phyloP scores from a whole-genome alignment of 2,888 invertebrate species.

The Margaritifera margaritifera region DNA sequence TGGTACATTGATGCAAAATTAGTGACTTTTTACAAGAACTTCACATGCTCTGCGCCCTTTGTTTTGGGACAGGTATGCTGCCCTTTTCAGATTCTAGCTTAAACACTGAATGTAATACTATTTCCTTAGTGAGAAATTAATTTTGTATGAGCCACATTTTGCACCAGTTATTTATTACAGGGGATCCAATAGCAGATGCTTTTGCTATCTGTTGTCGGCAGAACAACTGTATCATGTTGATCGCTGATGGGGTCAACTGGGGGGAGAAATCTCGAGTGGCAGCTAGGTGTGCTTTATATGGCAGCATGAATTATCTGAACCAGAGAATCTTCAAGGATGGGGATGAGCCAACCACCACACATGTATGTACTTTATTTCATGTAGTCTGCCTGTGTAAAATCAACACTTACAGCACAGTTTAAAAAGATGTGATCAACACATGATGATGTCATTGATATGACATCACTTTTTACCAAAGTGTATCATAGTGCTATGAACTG shows the following conservation, averaged over 20 bases:
- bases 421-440: too few relatives aligned
- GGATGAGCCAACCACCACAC: conserved; percentile 70
- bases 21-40: too few relatives aligned
- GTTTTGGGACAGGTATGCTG: too few relatives aligned
- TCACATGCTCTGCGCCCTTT: too few relatives aligned
- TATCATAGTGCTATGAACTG: too few relatives aligned
- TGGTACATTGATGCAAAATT: too few relatives aligned
- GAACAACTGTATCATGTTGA: conserved; percentile 84
- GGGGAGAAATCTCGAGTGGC: conserved; percentile 89
- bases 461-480: too few relatives aligned
- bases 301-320: conserved; percentile 87
- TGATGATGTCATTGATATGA: too few relatives aligned
- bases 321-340: conserved; percentile 64
- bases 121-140: too few relatives aligned
- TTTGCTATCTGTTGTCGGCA: conserved; percentile 81
- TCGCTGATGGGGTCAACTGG: conserved; percentile 95
- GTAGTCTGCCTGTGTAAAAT: neutral
- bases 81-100: too few relatives aligned
- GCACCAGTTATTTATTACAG: conserved; percentile 74
- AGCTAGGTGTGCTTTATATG: conserved; percentile 89
- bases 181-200: conserved; percentile 90
- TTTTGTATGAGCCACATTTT: too few relatives aligned
- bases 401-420: neutral
- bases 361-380: conserved; percentile 59
- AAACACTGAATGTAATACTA: too few relatives aligned